Evolutionary conservation across 2,888 invertebrate species (phyloP), one percentile per base, ranked within the genome.

Genomic region (Spisula solida): DNA sequence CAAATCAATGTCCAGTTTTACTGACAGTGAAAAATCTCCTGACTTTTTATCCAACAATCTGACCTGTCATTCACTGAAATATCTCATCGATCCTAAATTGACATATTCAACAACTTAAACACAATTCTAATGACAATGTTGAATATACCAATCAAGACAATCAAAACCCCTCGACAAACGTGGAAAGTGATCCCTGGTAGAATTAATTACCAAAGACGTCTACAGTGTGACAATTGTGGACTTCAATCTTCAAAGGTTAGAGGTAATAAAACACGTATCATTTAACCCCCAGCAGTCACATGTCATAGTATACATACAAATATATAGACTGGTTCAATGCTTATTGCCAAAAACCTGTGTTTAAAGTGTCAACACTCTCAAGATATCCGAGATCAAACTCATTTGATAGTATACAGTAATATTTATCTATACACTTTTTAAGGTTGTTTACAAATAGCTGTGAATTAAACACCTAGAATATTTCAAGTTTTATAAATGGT

Each of bases 181-280:
- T 31, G 34, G 25, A 75, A 78, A 75, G 18, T 51, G 85, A 79
- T 31, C 85, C 79, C 31, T 55, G 20, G 29, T 55, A 85, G 85
- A 85, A 85, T 79, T 78, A 78, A 85, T 85, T 85, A 79, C 84
- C 85, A 75, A 4, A 20, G 51, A 51, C 47, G 31, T 48, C 31
- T 8, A 31, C 8, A 31, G 31, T 12, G n/a, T 16, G 1, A 31
- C n/a, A 18, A 75, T 75, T 31, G 85, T 85, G 16, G 85, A 85
- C 34, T 78, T 48, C 51, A 34, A 79, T 79, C 78, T 79, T 51
- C 48, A 47, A 80, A 51, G 25, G 80, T 47, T 41, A 48, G 51
- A 8, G 12, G 31, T 56, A 56, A 55, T 85, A 47, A 85, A 79
- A 85, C 56, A 78, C 78, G 8, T 51, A 56, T 18, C 51, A 56